Percentiles rank a stretch among this genome's conserved stretches.
Conservation (phyloP, 2,113 vertebrate genomes). For the Ondatra zibethicus region DNA sequence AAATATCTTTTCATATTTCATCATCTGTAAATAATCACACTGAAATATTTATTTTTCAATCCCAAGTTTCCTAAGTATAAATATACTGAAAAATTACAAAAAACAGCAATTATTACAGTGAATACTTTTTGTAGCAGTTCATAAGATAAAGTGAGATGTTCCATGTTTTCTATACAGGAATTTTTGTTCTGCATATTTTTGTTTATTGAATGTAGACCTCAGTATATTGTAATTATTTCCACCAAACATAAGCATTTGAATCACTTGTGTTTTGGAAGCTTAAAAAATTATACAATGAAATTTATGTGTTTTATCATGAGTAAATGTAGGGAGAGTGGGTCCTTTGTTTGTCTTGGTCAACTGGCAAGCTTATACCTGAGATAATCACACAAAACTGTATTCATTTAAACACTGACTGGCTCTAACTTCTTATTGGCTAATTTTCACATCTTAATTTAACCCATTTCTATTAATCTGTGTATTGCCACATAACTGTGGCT, state of each 20-base stretch:
- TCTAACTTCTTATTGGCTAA: too few species aligned
- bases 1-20: constrained; percentile 22
- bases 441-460: too few species aligned
- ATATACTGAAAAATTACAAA: neutral
- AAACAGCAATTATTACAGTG: neutral
- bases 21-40: neutral
- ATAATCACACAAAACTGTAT: too few species aligned
- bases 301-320: neutral
- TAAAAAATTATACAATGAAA: constrained; percentile 10
- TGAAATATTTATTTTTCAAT: constrained; percentile 42
- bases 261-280: constrained; percentile 4
- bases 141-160: neutral
- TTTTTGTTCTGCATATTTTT: neutral
- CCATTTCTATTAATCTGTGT: too few species aligned
- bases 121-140: neutral
- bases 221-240: neutral
- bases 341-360: too few species aligned
- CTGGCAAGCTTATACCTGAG: too few species aligned
- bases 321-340: too few species aligned
- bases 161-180: neutral
- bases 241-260: neutral
- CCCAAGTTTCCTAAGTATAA: neutral
- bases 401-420: too few species aligned
- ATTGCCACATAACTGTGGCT: too few species aligned
- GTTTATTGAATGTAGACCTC: neutral